phyloP scores from a whole-genome alignment of 2,888 invertebrate genomes.

The Cheiracanthium punctorium region DNA sequence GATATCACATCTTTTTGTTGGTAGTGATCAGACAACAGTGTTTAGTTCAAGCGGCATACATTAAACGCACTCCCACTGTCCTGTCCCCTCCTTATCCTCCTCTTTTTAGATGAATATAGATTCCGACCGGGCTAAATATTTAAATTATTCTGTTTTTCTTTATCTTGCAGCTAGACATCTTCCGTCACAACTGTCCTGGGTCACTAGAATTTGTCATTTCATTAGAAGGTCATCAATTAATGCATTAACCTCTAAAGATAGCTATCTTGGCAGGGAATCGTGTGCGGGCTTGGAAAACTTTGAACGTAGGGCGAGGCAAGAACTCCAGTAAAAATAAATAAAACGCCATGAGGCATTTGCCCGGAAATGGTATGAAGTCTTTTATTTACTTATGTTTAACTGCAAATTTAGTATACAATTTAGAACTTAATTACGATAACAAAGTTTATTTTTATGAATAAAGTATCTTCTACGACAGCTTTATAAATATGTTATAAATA shows the following conservation, averaged over 20 bases:
- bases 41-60: too few species aligned
- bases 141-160: neutral
- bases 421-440: too few species aligned
- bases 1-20: neutral
- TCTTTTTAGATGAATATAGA: neutral
- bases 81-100: neutral
- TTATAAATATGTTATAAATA: too few species aligned
- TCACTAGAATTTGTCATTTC: conserved; percentile 8
- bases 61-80: too few species aligned
- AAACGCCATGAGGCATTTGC: too few species aligned
- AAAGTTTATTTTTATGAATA: too few species aligned
- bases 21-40: neutral
- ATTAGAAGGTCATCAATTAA: conserved; percentile 2
- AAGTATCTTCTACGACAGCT: too few species aligned
- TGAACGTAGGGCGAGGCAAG: too few species aligned
- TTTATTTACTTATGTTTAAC: too few species aligned
- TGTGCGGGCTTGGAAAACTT: neutral
- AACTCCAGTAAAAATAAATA: too few species aligned
- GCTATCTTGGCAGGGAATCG: neutral
- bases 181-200: neutral
- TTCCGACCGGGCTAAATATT: neutral
- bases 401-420: too few species aligned
- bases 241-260: conserved; percentile 4
- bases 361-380: too few species aligned
- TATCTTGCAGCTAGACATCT: neutral